phyloP scores from a whole-genome alignment of 2,113 vertebrate genomes.

The Anolis sagrei region DNA sequence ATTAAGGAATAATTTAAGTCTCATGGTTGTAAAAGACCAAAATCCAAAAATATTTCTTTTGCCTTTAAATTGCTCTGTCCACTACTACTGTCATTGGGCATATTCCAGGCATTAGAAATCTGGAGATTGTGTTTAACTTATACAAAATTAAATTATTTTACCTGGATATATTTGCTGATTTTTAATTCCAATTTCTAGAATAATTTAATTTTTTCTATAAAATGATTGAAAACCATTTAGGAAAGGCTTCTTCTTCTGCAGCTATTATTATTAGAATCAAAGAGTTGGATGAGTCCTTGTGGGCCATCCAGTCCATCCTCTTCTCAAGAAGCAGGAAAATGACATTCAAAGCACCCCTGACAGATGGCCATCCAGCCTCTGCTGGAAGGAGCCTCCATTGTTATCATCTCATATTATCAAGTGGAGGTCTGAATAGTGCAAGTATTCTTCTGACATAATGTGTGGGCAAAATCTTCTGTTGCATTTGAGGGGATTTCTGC shows the following conservation, averaged over 20 bases:
- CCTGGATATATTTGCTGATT: not conserved
- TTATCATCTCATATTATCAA: no score
- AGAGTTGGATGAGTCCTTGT: no score
- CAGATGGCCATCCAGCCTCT: no score
- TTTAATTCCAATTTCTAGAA: not conserved
- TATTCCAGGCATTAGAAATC: not conserved
- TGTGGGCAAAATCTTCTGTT: constrained; percentile 50
- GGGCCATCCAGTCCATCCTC: no score
- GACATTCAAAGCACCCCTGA: no score
- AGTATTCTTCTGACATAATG: not conserved
- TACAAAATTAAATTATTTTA: not conserved
- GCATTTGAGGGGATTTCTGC: constrained; percentile 53
- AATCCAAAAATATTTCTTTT: not conserved
- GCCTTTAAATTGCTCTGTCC: not conserved
- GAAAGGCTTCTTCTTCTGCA: no score
- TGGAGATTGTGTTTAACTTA: not conserved
- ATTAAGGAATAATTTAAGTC: not conserved
- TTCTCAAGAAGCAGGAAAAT: no score
- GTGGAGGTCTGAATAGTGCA: not conserved
- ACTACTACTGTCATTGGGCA: not conserved
- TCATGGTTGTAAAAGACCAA: not conserved
- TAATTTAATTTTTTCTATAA: not conserved
- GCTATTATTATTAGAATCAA: no score
- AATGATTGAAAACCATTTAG: not conserved
- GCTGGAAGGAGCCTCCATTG: no score